These are phyloP conservation scores for Boulengeromyrus knoepffleri DNA, from an alignment of 2,113 vertebrate species.

Conservation along the genomic window DNA sequence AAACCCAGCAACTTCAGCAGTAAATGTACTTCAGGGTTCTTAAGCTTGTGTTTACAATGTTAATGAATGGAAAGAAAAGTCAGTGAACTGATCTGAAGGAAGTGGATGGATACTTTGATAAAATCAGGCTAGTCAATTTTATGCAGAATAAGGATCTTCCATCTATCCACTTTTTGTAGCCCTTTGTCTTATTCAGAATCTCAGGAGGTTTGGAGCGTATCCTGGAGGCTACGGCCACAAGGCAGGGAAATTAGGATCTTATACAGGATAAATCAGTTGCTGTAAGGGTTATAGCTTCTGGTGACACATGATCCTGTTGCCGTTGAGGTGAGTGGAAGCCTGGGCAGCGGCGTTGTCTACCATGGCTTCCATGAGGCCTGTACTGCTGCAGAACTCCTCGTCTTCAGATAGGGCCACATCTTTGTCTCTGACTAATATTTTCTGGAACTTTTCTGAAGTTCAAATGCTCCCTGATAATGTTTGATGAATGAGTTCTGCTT, in stretches of 20 bases:
- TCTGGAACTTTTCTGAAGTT: neutral
- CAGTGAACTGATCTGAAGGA: neutral
- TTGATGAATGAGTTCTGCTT: neutral
- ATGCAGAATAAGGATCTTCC: neutral
- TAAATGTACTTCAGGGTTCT: neutral
- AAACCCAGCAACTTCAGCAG: neutral
- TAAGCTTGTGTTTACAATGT: neutral
- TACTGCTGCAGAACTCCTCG: neutral
- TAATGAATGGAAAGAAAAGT: neutral
- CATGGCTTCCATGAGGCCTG: neutral
- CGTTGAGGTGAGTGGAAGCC: neutral
- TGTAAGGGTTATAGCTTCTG: neutral
- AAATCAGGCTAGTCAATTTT: neutral
- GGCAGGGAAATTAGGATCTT: neutral
- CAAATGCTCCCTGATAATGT: neutral
- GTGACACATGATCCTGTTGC: neutral
- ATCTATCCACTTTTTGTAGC: neutral
- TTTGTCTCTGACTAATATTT: neutral
- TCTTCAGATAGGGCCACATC: neutral
- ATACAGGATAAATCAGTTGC: neutral
- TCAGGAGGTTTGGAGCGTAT: neutral
- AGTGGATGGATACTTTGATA: constrained; percentile 1
- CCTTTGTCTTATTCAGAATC: neutral
- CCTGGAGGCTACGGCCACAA: neutral
- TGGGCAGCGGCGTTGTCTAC: neutral